Conservation (phyloP, 2,797 vertebrate genomes). For the Thunnus albacares region DNA sequence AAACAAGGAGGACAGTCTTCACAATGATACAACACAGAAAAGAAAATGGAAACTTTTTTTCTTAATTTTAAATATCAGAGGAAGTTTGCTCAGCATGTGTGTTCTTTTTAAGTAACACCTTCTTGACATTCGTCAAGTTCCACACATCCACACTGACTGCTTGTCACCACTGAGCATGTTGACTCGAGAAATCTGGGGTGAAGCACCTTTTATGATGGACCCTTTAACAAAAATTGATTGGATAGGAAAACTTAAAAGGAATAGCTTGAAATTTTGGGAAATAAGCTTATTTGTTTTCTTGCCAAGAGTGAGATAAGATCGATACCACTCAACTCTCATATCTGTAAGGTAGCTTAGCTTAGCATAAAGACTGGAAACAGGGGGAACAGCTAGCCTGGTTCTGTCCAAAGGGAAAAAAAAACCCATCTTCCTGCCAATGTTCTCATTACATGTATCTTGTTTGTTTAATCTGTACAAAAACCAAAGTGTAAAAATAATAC, state of each 20-base stretch:
- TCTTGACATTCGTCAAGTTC: conserved; percentile 21
- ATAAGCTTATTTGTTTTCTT: not conserved
- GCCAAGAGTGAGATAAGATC: not conserved
- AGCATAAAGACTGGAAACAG: not conserved
- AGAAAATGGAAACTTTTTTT: conserved; percentile 29
- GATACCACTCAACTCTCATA: not conserved
- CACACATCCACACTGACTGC: conserved; percentile 8
- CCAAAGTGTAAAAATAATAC: too few species aligned
- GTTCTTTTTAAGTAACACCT: conserved; percentile 47
- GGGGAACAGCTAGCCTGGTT: not conserved
- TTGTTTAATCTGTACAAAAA: not conserved
- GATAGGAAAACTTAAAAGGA: not conserved
- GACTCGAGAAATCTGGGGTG: conserved; percentile 13
- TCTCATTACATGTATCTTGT: too few species aligned
- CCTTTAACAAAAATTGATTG: conserved; percentile 23
- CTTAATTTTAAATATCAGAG: not conserved
- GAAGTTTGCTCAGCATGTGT: conserved; percentile 16
- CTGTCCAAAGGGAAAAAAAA: not conserved
- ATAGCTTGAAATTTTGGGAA: not conserved
- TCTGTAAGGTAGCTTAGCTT: not conserved
- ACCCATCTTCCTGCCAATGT: not conserved
- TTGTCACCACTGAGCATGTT: conserved; percentile 11
- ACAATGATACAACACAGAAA: conserved; percentile 54
- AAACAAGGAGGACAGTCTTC: conserved; percentile 56
- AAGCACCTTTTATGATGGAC: conserved; percentile 11